phyloP scores from a whole-genome alignment of 2,113 vertebrate genomes.

The Muscicapa adusta region DNA sequence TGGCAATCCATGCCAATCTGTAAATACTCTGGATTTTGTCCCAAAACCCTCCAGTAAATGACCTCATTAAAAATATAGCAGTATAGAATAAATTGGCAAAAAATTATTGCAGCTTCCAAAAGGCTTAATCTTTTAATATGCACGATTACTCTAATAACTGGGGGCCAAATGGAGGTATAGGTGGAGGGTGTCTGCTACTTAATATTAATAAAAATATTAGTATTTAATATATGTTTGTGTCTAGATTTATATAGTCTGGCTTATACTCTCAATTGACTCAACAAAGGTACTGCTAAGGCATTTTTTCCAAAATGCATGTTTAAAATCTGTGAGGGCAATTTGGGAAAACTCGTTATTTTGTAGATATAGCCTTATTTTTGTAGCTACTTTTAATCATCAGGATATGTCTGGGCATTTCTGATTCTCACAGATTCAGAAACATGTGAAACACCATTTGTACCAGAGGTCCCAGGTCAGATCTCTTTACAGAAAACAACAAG shows the following conservation, averaged over 20 bases:
- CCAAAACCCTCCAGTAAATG: constrained; percentile 30
- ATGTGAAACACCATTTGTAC: background rate
- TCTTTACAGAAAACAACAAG: constrained; percentile 1
- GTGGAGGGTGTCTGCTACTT: background rate
- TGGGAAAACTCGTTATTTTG: background rate
- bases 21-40: constrained; percentile 12
- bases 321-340: background rate
- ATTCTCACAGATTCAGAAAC: background rate
- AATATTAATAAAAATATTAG: background rate
- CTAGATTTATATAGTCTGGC: background rate
- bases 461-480: background rate
- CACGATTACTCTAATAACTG: background rate
- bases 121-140: background rate
- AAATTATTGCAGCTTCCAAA: background rate
- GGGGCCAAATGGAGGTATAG: background rate
- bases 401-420: background rate
- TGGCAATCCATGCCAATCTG: background rate
- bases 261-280: background rate
- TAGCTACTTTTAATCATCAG: background rate
- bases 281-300: background rate
- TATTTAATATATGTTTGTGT: background rate
- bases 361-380: background rate
- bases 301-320: background rate
- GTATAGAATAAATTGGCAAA: background rate
- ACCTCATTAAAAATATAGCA: constrained; percentile 35